Conservation (phyloP, 2,888 invertebrate genomes). For the Dexiosoma caninum region DNA sequence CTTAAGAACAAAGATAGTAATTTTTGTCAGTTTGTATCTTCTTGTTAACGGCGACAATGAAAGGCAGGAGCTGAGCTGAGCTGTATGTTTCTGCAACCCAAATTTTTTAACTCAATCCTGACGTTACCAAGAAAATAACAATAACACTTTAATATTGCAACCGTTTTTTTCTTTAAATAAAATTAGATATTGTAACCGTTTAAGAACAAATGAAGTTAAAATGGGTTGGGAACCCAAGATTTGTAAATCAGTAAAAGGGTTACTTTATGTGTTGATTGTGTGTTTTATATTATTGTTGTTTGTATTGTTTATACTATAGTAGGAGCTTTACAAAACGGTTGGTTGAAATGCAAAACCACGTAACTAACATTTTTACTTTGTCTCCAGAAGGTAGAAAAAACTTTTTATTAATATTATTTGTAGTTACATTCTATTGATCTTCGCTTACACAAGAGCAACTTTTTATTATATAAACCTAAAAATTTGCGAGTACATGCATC, state of each 20-base stretch:
- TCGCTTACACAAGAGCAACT: too few species aligned
- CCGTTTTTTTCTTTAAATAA: too few species aligned
- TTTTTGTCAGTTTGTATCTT: not conserved
- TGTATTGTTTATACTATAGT: slow-evolving; percentile 10
- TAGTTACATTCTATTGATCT: too few species aligned
- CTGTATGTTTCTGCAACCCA: not conserved
- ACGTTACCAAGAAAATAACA: not conserved
- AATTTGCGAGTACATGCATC: too few species aligned
- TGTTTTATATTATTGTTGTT: slow-evolving; percentile 4
- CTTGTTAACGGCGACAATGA: not conserved
- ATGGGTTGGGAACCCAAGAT: not conserved
- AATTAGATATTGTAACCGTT: not conserved
- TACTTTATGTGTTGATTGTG: slow-evolving; percentile 21
- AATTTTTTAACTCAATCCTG: not conserved
- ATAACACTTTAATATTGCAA: not conserved
- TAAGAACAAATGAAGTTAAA: not conserved
- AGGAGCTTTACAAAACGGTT: too few species aligned
- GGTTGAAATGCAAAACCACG: too few species aligned
- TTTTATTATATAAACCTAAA: too few species aligned
- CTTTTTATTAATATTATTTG: too few species aligned
- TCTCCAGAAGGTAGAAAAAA: too few species aligned
- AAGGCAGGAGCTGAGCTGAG: not conserved
- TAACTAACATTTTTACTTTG: too few species aligned
- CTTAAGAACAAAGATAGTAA: not conserved
- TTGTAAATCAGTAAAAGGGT: slow-evolving; percentile 1